Evolutionary conservation across 2,113 vertebrate genomes (phyloP).

Genomic region (Psephotus haematonotus): DNA sequence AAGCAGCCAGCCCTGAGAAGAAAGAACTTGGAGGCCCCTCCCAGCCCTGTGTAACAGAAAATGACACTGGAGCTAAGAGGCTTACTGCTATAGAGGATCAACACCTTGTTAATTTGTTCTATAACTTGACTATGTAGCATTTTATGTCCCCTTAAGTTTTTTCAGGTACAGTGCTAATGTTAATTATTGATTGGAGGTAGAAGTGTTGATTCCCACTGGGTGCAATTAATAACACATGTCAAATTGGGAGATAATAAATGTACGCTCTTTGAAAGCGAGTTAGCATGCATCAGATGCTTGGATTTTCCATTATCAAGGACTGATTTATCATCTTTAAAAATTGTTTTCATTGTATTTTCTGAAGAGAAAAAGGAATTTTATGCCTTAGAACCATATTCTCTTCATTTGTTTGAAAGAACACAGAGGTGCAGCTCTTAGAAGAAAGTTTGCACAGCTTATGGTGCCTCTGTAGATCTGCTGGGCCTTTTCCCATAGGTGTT

Average conservation of each 20-base stretch:
- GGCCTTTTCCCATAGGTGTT: neutral
- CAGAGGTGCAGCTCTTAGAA: neutral
- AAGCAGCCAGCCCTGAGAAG: neutral
- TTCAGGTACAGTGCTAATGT: neutral
- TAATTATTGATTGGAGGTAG: neutral
- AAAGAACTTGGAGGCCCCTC: neutral
- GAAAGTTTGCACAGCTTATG: neutral
- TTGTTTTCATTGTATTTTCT: neutral
- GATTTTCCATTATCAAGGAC: neutral
- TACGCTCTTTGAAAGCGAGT: neutral
- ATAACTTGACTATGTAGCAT: neutral
- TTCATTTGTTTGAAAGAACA: neutral
- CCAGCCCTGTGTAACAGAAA: neutral
- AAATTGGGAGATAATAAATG: neutral
- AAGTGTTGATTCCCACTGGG: neutral
- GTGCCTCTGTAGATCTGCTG: neutral
- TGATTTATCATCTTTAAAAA: neutral
- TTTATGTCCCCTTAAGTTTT: neutral
- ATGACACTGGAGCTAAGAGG: neutral
- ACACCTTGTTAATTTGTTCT: neutral
- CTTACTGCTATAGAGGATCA: neutral
- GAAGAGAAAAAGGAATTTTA: neutral
- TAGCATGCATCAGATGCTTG: neutral
- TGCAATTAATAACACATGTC: neutral
- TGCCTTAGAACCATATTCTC: neutral